Evolutionary conservation across 2,888 invertebrate species (phyloP).

Genomic region (Adela reaumurella): DNA sequence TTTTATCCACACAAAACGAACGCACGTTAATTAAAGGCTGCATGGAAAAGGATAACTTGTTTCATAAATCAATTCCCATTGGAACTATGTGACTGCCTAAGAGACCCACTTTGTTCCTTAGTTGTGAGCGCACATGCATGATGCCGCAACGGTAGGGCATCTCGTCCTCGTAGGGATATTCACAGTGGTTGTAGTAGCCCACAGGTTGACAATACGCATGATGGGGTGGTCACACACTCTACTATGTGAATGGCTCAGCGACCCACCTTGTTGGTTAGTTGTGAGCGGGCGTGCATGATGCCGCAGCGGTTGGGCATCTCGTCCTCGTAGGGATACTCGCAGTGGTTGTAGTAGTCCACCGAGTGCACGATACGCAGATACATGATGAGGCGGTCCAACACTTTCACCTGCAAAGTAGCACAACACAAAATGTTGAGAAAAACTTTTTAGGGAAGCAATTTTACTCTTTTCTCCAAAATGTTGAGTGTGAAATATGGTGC

Average conservation of each 20-base stretch:
- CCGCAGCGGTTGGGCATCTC: conserved; percentile 99
- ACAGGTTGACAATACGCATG: conserved; percentile 95
- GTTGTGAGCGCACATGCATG: conserved; percentile 24
- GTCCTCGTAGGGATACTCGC: conserved; percentile 98
- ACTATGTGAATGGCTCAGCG: too few relatives aligned
- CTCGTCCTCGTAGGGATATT: conserved; percentile 98
- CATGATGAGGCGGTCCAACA: conserved; percentile 76
- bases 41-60: too few relatives aligned
- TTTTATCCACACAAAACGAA: too few relatives aligned
- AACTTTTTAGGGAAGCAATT: too few relatives aligned
- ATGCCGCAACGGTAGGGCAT: conserved; percentile 99
- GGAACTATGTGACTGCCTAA: too few relatives aligned
- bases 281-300: conserved; percentile 94
- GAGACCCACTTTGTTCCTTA: conserved; percentile 22
- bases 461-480: too few relatives aligned
- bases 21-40: too few relatives aligned
- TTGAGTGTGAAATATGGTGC: too few relatives aligned
- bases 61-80: too few relatives aligned
- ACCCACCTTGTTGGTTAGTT: conserved; percentile 76
- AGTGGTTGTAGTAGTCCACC: conserved; percentile 98
- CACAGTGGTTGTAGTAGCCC: conserved; percentile 98
- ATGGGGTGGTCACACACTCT: conserved; percentile 78
- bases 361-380: conserved; percentile 97
- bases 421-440: too few relatives aligned
- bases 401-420: conserved; percentile 68